Conservation (phyloP, 1,140 invertebrate species). For the Mesaphorura yosii region DNA sequence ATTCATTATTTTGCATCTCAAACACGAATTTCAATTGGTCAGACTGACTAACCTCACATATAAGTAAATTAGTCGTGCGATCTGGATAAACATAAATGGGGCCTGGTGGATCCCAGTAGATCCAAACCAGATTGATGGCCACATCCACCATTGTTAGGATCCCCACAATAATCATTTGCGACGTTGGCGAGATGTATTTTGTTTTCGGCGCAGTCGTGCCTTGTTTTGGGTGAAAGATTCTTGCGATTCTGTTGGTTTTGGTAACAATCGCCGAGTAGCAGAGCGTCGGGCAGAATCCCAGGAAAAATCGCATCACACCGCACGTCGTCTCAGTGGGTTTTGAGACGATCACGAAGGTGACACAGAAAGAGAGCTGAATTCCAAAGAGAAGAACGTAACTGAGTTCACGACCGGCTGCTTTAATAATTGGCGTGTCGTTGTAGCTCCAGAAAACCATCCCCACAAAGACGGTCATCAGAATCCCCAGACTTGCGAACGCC, state of each 20-base stretch:
- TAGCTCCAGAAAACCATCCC: conserved; percentile 55
- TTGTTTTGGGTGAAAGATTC: conserved; percentile 42
- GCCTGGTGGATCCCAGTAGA: conserved; percentile 39
- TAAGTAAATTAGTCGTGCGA: conserved; percentile 35
- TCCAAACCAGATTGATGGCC: conserved; percentile 43
- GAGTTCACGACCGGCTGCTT: conserved; percentile 46
- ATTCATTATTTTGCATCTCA: neutral
- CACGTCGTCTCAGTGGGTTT: conserved; percentile 40
- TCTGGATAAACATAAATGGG: conserved; percentile 38
- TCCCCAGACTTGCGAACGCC: conserved; percentile 50
- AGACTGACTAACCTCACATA: conserved; percentile 27
- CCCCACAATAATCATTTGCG: conserved; percentile 43
- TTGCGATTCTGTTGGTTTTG: conserved; percentile 47
- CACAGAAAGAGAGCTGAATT: conserved; percentile 43
- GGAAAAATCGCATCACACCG: conserved; percentile 44
- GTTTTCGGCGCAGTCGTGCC: conserved; percentile 34
- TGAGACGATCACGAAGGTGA: conserved; percentile 46
- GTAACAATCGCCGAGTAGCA: conserved; percentile 49
- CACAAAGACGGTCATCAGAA: conserved; percentile 60
- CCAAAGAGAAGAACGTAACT: conserved; percentile 40
- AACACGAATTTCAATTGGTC: neutral
- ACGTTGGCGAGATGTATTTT: conserved; percentile 33
- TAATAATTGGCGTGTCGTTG: conserved; percentile 46
- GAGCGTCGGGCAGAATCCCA: conserved; percentile 44
- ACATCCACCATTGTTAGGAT: conserved; percentile 44